Conservation (phyloP, 2,113 vertebrate genomes). For the Marcusenius ussheri region DNA sequence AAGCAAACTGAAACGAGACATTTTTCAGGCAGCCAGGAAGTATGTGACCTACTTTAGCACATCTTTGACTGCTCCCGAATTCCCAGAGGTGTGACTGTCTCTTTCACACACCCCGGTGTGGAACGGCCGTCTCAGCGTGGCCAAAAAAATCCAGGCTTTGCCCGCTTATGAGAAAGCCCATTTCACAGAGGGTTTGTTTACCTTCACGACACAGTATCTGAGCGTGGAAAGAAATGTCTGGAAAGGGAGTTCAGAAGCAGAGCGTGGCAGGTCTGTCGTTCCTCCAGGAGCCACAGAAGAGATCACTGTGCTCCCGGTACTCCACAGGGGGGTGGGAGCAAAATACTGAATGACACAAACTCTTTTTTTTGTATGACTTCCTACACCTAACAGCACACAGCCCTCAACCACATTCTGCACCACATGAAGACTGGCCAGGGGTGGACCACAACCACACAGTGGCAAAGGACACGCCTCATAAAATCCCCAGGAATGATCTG, state of each 20-base stretch:
- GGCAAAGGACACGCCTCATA: neutral
- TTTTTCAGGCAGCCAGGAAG: slow-evolving; percentile 39
- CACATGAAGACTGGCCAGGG: neutral
- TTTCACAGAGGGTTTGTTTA: neutral
- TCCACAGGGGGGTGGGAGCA: neutral
- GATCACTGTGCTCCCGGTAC: neutral
- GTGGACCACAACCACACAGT: neutral
- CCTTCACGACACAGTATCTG: neutral
- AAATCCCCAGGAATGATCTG: neutral
- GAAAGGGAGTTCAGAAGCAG: neutral
- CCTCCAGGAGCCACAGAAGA: neutral
- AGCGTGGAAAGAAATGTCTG: neutral
- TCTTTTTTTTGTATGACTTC: neutral
- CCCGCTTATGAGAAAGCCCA: neutral
- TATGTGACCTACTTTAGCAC: slow-evolving; percentile 58
- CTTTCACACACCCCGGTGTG: slow-evolving; percentile 8
- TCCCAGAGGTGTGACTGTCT: slow-evolving; percentile 28
- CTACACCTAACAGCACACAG: neutral
- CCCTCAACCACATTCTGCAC: neutral
- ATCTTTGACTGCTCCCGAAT: slow-evolving; percentile 44
- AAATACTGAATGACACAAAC: neutral
- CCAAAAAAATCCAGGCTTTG: neutral
- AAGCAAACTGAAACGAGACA: slow-evolving; percentile 40
- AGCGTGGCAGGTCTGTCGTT: neutral
- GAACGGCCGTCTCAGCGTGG: neutral